Base-by-base conservation (phyloP, 92 coral and sea anemone genomes). In the Parazoanthus atlanticus region DNA sequence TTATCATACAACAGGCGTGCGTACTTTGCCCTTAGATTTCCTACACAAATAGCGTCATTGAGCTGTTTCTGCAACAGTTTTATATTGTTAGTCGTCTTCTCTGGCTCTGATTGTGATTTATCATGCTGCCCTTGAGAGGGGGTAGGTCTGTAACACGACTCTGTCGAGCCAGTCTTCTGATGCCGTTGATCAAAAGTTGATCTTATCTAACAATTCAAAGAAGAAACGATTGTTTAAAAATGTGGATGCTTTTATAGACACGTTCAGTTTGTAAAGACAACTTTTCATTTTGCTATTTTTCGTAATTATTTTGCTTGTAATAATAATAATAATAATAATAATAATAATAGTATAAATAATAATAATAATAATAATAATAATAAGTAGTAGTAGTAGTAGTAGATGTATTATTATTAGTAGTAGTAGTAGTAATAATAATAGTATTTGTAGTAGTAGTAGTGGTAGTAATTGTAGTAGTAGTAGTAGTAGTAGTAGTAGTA, bases 41-140 rank as follows among this genome's bases (percentile, higher is more conserved):
- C 87, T 67, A 46, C 65, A 67, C 77, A 84, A 47, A 84, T 84
- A 19, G 87, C 54, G n/a, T 84, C 78, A 30, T 52, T 70, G 23
- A 84, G 67, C 54, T 84, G 87, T 46, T 84, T 84, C 77, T 84
- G 87, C 77, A 84, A 26, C 52, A 84, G 13, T 21, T 70, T 38
- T 1, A 84, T 84, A 52, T 34, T 84, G 76, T 46, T 70, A 13
- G 78, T 71, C 54, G 77, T 26, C 7, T 9, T 17, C 56, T 12
- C 21, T 17, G 78, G 78, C 26, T 67, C 76, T 13, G 56, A 69
- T 17, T 6, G 30, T n/a, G 29, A 21, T 54, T 2, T 25, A 12
- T 30, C 40, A n/a, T 70, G 87, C 16, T 69, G 78, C 25, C 32
- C 17, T 15, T 84, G 66, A 17, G 29, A 52, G 3, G 31, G 30